A percentile compares a stretch with the other conserved stretches of the same genome.
Evolutionary conservation across 1,140 invertebrate genomes (phyloP).

Genomic region (Vanessa tameamea): DNA sequence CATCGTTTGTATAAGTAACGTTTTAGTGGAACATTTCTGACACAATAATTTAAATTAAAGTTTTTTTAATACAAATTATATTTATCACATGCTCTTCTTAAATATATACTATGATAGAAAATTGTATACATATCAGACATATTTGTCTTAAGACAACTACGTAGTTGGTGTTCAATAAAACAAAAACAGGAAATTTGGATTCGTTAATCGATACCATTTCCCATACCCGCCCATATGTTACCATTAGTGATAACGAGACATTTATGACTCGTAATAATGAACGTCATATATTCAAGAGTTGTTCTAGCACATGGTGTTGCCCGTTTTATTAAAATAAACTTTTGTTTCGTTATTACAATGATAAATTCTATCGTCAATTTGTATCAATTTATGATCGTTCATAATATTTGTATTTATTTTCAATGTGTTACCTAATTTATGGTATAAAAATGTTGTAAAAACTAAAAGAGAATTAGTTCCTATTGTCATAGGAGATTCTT

Average conservation of each 20-base stretch:
- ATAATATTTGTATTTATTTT: no score
- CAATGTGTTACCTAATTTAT: no score
- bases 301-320: slow-evolving; percentile 6
- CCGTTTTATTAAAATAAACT: not conserved
- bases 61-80: no score
- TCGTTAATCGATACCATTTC: slow-evolving; percentile 54
- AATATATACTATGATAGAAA: not conserved
- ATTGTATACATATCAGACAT: not conserved
- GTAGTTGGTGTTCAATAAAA: slow-evolving; percentile 44
- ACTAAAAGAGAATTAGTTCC: no score
- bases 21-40: no score
- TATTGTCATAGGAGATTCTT: no score
- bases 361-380: no score
- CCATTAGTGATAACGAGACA: slow-evolving; percentile 70
- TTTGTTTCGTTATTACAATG: not conserved
- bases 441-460: no score
- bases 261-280: slow-evolving; percentile 65
- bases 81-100: not conserved
- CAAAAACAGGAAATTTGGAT: slow-evolving; percentile 61
- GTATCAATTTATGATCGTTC: no score
- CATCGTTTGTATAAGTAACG: no score
- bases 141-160: slow-evolving; percentile 1
- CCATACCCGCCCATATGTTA: slow-evolving; percentile 66
- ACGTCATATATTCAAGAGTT: slow-evolving; percentile 27
- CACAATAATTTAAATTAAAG: no score